These are phyloP conservation scores for Eustalomyia histrio DNA, from an alignment of 2,888 invertebrate genomes.

Conservation along the genomic window DNA sequence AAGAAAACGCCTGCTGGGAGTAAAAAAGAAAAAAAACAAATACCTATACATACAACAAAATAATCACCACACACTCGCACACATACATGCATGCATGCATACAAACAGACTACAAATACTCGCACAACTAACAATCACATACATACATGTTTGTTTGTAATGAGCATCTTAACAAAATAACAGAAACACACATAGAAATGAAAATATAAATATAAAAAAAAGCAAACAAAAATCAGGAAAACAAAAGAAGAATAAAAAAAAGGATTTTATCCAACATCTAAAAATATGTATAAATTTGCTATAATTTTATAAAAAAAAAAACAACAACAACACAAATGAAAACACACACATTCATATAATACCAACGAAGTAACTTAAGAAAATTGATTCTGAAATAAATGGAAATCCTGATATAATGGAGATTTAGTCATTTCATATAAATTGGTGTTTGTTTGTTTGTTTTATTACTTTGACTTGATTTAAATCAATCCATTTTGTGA, in stretches of 20 bases:
- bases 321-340: slow-evolving; percentile 28
- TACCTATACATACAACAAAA: slow-evolving; percentile 62
- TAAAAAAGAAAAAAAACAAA: slow-evolving; percentile 57
- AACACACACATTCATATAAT: not conserved
- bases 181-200: not conserved
- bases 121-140: slow-evolving; percentile 42
- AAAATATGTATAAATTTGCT: slow-evolving; percentile 35
- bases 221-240: slow-evolving; percentile 9
- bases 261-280: slow-evolving; percentile 21
- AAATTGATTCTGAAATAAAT: slow-evolving; percentile 61
- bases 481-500: slow-evolving; percentile 60
- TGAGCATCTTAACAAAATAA: slow-evolving; percentile 45
- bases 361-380: slow-evolving; percentile 64
- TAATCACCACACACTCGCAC: slow-evolving; percentile 56
- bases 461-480: slow-evolving; percentile 57
- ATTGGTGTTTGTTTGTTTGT: slow-evolving; percentile 52
- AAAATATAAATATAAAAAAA: not conserved
- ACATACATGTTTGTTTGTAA: slow-evolving; percentile 59
- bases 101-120: slow-evolving; percentile 25
- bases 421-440: slow-evolving; percentile 6
- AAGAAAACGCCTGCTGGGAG: slow-evolving; percentile 69
- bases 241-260: slow-evolving; percentile 31
- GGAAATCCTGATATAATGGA: slow-evolving; percentile 9
- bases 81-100: slow-evolving; percentile 3
- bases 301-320: slow-evolving; percentile 37